Conservation (phyloP, 2,113 vertebrate species). For the Eudyptes chrysolophus region DNA sequence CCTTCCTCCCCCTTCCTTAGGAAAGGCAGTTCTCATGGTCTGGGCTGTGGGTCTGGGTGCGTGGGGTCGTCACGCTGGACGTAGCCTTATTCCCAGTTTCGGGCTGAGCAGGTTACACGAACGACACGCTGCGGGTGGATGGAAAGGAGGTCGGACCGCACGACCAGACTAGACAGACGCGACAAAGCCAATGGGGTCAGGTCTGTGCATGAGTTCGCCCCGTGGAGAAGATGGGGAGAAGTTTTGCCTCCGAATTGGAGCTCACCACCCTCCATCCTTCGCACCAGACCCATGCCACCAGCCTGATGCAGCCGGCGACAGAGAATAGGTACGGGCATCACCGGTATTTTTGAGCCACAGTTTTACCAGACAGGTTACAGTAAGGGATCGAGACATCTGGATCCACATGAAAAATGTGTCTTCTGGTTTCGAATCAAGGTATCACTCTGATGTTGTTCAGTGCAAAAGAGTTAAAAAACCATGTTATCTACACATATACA, state of each 20-base stretch:
- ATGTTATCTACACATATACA: constrained; percentile 68
- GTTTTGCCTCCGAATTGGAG: background rate
- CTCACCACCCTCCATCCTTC: background rate
- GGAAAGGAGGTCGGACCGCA: background rate
- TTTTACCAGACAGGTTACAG: background rate
- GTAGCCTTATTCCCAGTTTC: background rate
- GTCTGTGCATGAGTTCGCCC: fast-evolving
- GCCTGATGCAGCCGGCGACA: background rate
- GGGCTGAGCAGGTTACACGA: background rate
- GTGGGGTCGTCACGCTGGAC: background rate
- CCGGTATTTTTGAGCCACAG: background rate
- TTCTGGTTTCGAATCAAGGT: constrained; percentile 20
- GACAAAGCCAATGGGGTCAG: fast-evolving
- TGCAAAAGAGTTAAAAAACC: constrained; percentile 65
- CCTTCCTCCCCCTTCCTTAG: background rate
- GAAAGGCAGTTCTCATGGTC: background rate
- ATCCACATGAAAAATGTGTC: background rate
- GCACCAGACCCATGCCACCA: fast-evolving
- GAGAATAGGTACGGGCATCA: background rate
- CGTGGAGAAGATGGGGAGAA: fast-evolving
- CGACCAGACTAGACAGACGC: background rate
- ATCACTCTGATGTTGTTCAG: constrained; percentile 30
- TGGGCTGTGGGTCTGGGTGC: background rate
- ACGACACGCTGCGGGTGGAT: background rate
- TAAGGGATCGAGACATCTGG: background rate